Base-by-base conservation (phyloP, 2,797 vertebrate genomes). In the Epinephelus malabaricus region DNA sequence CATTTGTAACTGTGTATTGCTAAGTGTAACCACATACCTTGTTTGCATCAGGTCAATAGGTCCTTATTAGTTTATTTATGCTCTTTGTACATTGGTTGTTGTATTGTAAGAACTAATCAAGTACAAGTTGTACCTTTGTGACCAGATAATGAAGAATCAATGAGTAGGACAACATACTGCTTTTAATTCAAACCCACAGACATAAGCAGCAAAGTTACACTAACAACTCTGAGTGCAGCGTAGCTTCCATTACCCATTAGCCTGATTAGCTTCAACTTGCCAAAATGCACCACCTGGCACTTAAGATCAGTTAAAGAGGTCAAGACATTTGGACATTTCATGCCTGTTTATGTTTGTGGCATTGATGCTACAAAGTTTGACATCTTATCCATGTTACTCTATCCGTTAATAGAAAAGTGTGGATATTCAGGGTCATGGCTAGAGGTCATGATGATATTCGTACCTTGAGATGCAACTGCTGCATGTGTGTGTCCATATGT, bases 391-490 rank as follows among this genome's bases (percentile, higher is more conserved):
- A 62, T 51, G 19, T 40, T 6, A 59, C 34, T 54, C 34, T 72
- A 75, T 23, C 40, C 18, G 66, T 21, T 15, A 47, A 60, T 18
- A 25, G 25, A 58, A 71, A 65, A 46, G 14, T 3, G 21, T 55
- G 3, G 1, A 27, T 53, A 7, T 53, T 38, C 5, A 19, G 49
- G 27, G 40, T 78, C 45, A 23, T 38, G 49, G 21, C 62, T 30
- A 51, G 8, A 72, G 72, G 68, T 79, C 73, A 65, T 18, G 23
- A 43, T 38, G 66, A 9, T 68, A 13, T 59, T 69, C 21, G 79
- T 70, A 55, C 76, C 85, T 84, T 82, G 73, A 76, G 49, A 51
- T 61, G 43, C 9, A 53, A 64, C 58, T 62, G 21, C n/a, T 47
- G 7, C 15, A 2, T 54, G 19, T 68, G 27, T 34, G 40, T 30